Percentiles rank a stretch among this genome's conserved stretches.
Evolutionary conservation across 1,140 invertebrate species (phyloP).

Genomic region (Doryteuthis pealeii): DNA sequence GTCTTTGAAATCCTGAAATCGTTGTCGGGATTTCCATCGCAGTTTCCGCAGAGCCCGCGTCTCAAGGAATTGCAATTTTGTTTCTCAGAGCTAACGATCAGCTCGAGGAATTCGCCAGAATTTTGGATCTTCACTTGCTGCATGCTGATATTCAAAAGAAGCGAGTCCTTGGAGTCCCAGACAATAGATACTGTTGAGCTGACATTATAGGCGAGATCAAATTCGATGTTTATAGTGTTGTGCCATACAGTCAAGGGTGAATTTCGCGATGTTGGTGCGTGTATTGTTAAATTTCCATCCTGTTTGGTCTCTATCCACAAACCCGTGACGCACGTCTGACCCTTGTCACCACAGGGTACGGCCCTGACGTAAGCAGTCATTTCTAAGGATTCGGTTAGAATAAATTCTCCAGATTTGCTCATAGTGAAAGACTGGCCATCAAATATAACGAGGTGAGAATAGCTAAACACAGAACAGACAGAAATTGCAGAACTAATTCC

Average conservation of each 20-base stretch:
- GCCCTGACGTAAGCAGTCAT: slow-evolving; percentile 19
- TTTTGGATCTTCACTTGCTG: background rate
- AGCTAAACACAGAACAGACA: slow-evolving; percentile 28
- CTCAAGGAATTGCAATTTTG: slow-evolving; percentile 14
- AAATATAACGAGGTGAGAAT: slow-evolving; percentile 33
- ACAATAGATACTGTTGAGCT: slow-evolving; percentile 16
- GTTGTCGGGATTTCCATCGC: slow-evolving; percentile 29
- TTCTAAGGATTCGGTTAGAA: slow-evolving; percentile 13
- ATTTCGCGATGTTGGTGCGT: slow-evolving; percentile 15
- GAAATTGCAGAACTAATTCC: background rate
- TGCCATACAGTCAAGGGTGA: slow-evolving; percentile 13
- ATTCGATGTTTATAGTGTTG: slow-evolving; percentile 14
- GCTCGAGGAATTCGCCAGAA: background rate
- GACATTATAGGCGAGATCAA: slow-evolving; percentile 19
- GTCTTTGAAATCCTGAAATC: slow-evolving; percentile 25
- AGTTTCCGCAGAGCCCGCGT: slow-evolving; percentile 32
- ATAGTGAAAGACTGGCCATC: slow-evolving; percentile 34
- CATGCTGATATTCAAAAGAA: slow-evolving; percentile 15
- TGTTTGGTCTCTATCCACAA: slow-evolving; percentile 23
- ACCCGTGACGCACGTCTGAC: slow-evolving; percentile 22
- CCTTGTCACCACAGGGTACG: slow-evolving; percentile 20
- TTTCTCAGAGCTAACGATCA: background rate
- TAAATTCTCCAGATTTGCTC: slow-evolving; percentile 25
- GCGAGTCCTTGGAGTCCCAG: slow-evolving; percentile 17
- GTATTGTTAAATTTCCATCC: slow-evolving; percentile 25